These are phyloP conservation scores for Brachypteracias leptosomus DNA, from an alignment of 2,113 vertebrate genomes.

Conservation along the genomic window DNA sequence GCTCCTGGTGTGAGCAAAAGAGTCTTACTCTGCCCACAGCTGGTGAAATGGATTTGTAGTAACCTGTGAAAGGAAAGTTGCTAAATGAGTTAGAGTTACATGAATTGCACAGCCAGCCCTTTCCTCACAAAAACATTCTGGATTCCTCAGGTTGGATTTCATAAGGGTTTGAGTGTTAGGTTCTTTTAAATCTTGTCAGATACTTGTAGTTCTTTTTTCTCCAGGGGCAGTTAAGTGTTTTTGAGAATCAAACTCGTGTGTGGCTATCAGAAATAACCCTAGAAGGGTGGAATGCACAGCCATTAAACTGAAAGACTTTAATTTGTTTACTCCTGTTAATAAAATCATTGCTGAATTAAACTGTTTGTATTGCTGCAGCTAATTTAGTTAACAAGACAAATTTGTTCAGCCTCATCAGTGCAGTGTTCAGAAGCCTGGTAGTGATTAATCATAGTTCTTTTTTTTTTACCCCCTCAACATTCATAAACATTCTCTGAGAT, in stretches of 20 bases:
- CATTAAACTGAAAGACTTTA: slow-evolving; percentile 26
- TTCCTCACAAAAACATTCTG: neutral
- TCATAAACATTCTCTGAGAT: neutral
- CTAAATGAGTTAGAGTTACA: neutral
- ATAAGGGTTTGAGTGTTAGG: neutral
- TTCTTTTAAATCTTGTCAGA: neutral
- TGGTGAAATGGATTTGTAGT: neutral
- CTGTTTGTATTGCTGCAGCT: slow-evolving; percentile 65
- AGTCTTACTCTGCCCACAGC: neutral
- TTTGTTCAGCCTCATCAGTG: slow-evolving; percentile 71
- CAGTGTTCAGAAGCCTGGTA: slow-evolving; percentile 21
- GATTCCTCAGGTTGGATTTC: neutral
- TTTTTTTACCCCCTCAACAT: neutral
- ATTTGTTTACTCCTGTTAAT: slow-evolving; percentile 73
- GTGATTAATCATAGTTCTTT: slow-evolving; percentile 53
- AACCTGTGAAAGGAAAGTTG: neutral
- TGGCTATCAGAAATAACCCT: slow-evolving; percentile 4
- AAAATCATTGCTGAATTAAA: slow-evolving; percentile 60
- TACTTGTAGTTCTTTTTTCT: neutral
- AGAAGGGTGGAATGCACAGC: neutral
- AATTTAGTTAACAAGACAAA: slow-evolving; percentile 69
- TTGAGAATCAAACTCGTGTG: neutral
- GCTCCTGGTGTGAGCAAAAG: neutral
- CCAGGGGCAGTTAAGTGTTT: neutral
- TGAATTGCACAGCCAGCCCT: neutral